Evolutionary conservation across 1,140 invertebrate genomes (phyloP).

Genomic region (Brachionus rubens): DNA sequence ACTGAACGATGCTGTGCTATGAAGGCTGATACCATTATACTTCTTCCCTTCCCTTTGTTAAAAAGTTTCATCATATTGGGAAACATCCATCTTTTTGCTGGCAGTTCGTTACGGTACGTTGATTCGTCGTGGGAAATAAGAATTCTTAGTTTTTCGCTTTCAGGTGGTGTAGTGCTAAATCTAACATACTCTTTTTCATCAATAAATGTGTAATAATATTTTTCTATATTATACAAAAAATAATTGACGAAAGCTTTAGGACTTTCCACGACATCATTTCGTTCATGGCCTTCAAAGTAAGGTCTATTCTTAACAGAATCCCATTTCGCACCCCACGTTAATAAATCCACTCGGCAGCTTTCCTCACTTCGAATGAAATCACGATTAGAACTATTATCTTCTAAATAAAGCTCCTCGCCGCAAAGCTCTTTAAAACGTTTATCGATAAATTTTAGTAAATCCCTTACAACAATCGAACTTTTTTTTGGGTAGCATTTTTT

Average conservation of each 20-base stretch:
- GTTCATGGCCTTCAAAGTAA: too few relatives aligned
- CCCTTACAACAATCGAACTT: too few relatives aligned
- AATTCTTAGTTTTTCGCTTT: background rate
- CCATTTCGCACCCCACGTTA: too few relatives aligned
- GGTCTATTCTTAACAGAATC: too few relatives aligned
- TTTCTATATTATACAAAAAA: background rate
- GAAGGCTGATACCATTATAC: too few relatives aligned
- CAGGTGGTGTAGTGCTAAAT: background rate
- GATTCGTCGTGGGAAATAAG: constrained; percentile 15
- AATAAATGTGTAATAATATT: background rate
- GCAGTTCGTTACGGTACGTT: background rate
- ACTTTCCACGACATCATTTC: background rate
- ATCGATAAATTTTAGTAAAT: too few relatives aligned
- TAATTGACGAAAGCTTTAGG: background rate
- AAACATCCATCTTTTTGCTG: constrained; percentile 1
- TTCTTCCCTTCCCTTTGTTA: background rate
- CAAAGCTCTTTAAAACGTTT: too few relatives aligned
- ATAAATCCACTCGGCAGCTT: too few relatives aligned
- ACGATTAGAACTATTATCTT: too few relatives aligned
- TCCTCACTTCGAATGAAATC: too few relatives aligned
- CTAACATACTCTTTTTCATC: background rate
- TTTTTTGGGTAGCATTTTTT: too few relatives aligned
- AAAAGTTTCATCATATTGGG: constrained; percentile 1
- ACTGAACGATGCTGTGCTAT: background rate
- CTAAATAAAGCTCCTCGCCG: too few relatives aligned